Evolutionary conservation across 2,113 vertebrate species (phyloP).

Genomic region (Austrofundulus limnaeus): DNA sequence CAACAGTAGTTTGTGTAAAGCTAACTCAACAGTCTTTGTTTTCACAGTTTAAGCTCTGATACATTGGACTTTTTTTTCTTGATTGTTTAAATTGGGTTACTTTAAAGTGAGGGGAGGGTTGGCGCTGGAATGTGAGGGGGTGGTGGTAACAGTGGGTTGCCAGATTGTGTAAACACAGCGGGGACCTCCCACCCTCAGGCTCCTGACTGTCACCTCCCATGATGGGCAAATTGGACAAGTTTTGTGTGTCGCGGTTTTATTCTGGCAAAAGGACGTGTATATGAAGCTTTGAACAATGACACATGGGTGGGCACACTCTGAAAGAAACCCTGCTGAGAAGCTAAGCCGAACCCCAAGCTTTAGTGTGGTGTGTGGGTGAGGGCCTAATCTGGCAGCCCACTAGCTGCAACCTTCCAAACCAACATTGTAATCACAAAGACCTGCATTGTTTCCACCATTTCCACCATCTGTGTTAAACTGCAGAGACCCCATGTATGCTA

Average conservation of each 20-base stretch:
- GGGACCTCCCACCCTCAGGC: slow-evolving; percentile 76
- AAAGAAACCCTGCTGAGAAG: slow-evolving; percentile 62
- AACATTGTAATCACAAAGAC: slow-evolving; percentile 61
- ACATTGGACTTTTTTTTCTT: slow-evolving; percentile 37
- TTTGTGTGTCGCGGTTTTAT: slow-evolving; percentile 33
- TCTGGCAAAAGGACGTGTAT: slow-evolving; percentile 61
- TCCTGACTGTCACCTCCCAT: slow-evolving; percentile 63
- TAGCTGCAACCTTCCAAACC: slow-evolving; percentile 70
- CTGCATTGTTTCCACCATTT: slow-evolving; percentile 53
- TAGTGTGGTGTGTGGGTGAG: slow-evolving; percentile 69
- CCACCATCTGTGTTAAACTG: slow-evolving; percentile 60
- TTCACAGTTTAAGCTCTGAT: too few species aligned
- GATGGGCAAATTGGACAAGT: slow-evolving; percentile 57
- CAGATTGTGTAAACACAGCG: slow-evolving; percentile 74
- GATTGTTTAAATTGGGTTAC: slow-evolving; percentile 38
- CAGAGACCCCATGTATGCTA: slow-evolving; percentile 42
- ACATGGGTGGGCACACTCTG: slow-evolving; percentile 68
- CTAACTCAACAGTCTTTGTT: slow-evolving; percentile 8
- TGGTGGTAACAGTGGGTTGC: slow-evolving; percentile 49
- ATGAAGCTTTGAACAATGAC: slow-evolving; percentile 75
- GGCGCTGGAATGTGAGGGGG: slow-evolving; percentile 32
- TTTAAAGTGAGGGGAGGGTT: slow-evolving; percentile 13
- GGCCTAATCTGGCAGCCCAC: slow-evolving; percentile 75
- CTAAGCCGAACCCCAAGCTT: slow-evolving; percentile 68
- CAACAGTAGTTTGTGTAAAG: neutral